Evolutionary conservation across 2,888 invertebrate species (phyloP), one percentile per base, ranked within the genome.

Genomic region (Trichopria drosophilae): DNA sequence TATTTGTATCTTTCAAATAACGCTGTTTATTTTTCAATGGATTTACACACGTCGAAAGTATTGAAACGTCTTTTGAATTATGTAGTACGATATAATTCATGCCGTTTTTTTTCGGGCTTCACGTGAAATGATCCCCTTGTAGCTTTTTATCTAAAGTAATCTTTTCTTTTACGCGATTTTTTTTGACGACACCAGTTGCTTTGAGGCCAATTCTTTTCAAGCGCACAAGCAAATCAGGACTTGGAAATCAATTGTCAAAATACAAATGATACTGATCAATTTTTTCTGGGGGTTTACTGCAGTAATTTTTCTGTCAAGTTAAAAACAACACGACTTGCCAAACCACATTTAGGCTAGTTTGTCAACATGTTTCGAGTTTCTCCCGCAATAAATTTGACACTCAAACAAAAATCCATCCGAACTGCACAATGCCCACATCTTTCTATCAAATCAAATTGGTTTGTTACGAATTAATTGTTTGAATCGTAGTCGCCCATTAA

Each of bases 341-440:
- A 15, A 34, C 13, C 35, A 34, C 35, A 34, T 18, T 34, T 34
- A 10, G 7, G 16, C n/a, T 34, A 34, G 15, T 34, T 13, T 13
- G 6, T 16, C 13, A 34, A 15, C 7, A 4, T 34, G 12, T 12
- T 34, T 34, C 16, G 4, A 34, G 3, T 34, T 6, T 34, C 16
- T 34, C 4, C 35, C 35, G 18, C 35, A 34, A 15, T 34, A 34
- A 34, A 6, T 34, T 10, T 34, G 13, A 34, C 35, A 34, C 16
- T 34, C 7, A 34, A 34, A 34, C 15, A 34, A 34, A 15, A 16
- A 34, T 34, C 35, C 7, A 6, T 34, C 35, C 3, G 35, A 3
- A 13, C 35, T 16, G 15, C 35, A 34, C 15, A 34, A 6, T 16
- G 3, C 35, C 7, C 35, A 34, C 35, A 34, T 34, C 18, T 34